Base-by-base conservation (phyloP, 2,113 vertebrate genomes). In the Spermophilus dauricus region DNA sequence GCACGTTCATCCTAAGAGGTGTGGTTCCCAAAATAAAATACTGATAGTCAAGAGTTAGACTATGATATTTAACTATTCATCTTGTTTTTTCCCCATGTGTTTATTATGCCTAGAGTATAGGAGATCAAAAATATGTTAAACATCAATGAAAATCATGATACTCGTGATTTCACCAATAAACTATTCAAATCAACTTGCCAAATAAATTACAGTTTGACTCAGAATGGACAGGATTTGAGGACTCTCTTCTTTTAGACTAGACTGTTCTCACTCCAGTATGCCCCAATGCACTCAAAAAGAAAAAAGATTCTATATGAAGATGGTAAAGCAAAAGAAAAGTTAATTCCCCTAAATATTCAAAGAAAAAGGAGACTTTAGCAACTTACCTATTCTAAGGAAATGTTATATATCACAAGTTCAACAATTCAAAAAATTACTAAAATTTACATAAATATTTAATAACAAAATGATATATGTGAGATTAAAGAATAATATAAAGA, bases 211-310 rank as follows among this genome's bases (percentile, higher is more conserved):
- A 45, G n/a, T 77, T 85, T 32, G 32, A 76, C 45, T 90, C 20
- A 69, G 2, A 65, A 63, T 5, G 7, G 8, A 6, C 34, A 77
- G 53, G 9, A 82, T 24, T 11, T 70, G 10, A 70, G 92, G 80
- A 24, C 4, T 80, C 30, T 45, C 8, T 8, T 51, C 18, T 12
- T 69, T 69, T 87, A 56, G 20, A 75, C 48, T 5, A 69, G 63
- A 65, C 58, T 90, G 16, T 70, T 67, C 22, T 8, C 9, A 58
- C 12, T 3, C 12, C 37, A 34, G 28, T 22, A 24, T 8, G 1
- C 28, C 37, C 18, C 11, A 22, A 16, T 18, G 1, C 1, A 0
- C 9, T 0, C 6, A 14, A 0, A 90, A 73, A n/a, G 30, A 5
- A 45, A 61, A 45, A 70, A 63, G 48, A 61, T 24, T 67, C 7